Evolutionary conservation across 2,797 vertebrate genomes (phyloP).

Genomic region (Bradypus variegatus): DNA sequence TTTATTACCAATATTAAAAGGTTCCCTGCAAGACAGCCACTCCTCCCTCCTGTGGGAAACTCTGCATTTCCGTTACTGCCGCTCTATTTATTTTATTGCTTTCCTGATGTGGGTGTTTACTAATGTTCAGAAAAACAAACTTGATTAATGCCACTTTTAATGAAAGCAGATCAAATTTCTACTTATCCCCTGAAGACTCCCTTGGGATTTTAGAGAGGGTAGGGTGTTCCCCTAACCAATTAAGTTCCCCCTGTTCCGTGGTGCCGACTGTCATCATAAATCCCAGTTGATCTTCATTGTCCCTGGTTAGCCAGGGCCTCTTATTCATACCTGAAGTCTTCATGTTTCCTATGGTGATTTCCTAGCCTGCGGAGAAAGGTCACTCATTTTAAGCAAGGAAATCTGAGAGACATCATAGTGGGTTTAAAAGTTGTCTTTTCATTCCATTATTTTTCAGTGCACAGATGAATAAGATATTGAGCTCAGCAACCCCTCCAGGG

Average conservation of each 20-base stretch:
- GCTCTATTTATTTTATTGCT: background rate
- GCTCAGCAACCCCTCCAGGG: background rate
- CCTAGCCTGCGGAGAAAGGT: background rate
- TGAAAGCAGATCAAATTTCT: background rate
- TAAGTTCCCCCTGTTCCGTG: background rate
- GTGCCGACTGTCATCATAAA: background rate
- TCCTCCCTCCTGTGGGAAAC: background rate
- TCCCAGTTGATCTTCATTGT: background rate
- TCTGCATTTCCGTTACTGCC: background rate
- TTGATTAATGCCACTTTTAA: conserved; percentile 17
- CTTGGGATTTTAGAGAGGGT: background rate
- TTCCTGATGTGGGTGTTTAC: background rate
- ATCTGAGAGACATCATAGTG: conserved; percentile 12
- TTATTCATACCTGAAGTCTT: background rate
- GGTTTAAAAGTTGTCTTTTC: conserved; percentile 42
- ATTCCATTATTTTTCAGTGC: conserved; percentile 26
- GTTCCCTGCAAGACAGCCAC: background rate
- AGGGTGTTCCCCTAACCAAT: background rate
- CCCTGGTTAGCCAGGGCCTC: background rate
- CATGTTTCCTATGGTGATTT: background rate
- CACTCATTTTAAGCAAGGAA: conserved; percentile 15
- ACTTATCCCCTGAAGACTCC: background rate
- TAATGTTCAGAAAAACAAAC: background rate
- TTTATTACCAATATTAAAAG: background rate
- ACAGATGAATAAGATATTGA: background rate